Base-by-base conservation (phyloP, 2,888 invertebrate species). In the Anthophora plumipes region DNA sequence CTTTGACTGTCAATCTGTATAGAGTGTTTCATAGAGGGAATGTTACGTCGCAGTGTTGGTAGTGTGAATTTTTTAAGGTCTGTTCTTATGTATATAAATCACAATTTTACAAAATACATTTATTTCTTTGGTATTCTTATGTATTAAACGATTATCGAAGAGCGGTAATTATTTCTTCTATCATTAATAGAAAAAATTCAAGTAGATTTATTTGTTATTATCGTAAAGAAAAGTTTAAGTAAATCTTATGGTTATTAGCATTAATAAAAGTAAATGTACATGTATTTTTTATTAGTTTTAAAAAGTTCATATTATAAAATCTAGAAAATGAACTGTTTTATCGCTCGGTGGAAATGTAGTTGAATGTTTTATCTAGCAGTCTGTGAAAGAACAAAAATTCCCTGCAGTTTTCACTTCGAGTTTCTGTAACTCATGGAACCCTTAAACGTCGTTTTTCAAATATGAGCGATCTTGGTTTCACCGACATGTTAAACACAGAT, bases 391-490 rank as follows among this genome's bases (percentile, higher is more conserved):
- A 61, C 12, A 1, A 46, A 71, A 80, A 71, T 25, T 57, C 50
- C 61, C 77, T 63, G 31, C 0, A 20, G 50, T 43, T 37, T 71
- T n/a, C 37, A 20, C 11, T 39, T n/a, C 20, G 41, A 6, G n/a
- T 11, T 12, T 31, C 11, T 17, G 11, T 17, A 50, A 43, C 11
- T 66, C 57, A 17, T 12, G 17, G 52, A 9, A 37, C 7, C 22
- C 20, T 39, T 46, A 20, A 11, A 48, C 43, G 41, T 55, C n/a
- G 69, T 69, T 66, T 78, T 79, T 77, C 3, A 75, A 86, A 72
- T 55, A 86, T 85, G 86, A 76, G 67, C 25, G 79, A 86, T 59
- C 57, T 57, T 57, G 61, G 57, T 14, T 77, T 72, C 22, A 52
- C 25, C 17, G 78, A 84, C 54, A 78, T 84, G 77, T 82, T 81